Evolutionary conservation across 2,797 vertebrate genomes (phyloP).

Genomic region (Rhincodon typus): DNA sequence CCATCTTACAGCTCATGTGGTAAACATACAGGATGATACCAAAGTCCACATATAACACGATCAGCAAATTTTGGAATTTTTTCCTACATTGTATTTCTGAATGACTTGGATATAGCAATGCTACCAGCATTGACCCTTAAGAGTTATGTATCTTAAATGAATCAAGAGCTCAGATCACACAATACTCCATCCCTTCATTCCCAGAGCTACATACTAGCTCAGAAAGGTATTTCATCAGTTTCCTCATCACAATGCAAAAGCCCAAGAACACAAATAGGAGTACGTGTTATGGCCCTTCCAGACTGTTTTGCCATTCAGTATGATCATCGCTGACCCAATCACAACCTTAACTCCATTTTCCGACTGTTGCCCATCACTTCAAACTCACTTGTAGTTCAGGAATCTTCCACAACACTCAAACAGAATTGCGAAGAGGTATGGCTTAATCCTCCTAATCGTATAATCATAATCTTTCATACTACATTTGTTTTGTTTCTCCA

Average conservation of each 20-base stretch:
- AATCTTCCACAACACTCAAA: not conserved
- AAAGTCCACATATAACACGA: not conserved
- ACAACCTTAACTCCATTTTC: not conserved
- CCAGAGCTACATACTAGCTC: not conserved
- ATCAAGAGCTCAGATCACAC: not conserved
- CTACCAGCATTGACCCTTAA: not conserved
- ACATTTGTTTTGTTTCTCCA: not conserved
- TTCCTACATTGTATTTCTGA: no score
- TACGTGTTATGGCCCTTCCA: not conserved
- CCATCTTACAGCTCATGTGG: not conserved
- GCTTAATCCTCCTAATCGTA: not conserved
- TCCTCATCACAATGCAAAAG: not conserved
- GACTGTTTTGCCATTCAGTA: not conserved
- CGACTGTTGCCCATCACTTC: not conserved
- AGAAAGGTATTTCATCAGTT: not conserved
- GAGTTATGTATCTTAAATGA: not conserved
- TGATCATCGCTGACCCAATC: not conserved
- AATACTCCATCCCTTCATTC: not conserved
- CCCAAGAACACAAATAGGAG: not conserved
- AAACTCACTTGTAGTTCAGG: not conserved
- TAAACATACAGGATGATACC: no score
- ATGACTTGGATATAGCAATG: not conserved
- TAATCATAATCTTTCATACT: not conserved
- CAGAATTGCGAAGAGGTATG: not conserved
- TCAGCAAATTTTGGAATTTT: not conserved